Evolutionary conservation across 2,888 invertebrate species (phyloP).

Genomic region (Halocaridina rubra): DNA sequence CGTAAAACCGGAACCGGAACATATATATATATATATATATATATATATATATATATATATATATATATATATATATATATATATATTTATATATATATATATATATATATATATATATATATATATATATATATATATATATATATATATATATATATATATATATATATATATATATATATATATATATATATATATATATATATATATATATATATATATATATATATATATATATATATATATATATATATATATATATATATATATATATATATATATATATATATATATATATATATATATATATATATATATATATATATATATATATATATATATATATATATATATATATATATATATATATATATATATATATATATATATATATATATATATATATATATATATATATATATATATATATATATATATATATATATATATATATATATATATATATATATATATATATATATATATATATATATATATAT

Average conservation of each 20-base stretch:
- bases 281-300: slow-evolving; percentile 8
- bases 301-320: slow-evolving; percentile 8
- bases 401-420: background rate
- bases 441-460: slow-evolving; percentile 4
- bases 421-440: slow-evolving; percentile 4
- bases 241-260: background rate
- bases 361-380: background rate
- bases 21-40: slow-evolving; percentile 11
- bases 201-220: slow-evolving; percentile 14
- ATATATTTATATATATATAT: slow-evolving; percentile 2
- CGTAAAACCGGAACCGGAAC: too few species aligned
- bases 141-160: slow-evolving; percentile 11
- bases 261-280: background rate
- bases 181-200: slow-evolving; percentile 11
- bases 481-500: background rate
- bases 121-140: slow-evolving; percentile 13
- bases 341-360: background rate
- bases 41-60: slow-evolving; percentile 17
- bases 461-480: background rate
- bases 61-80: slow-evolving; percentile 17
- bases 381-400: slow-evolving; percentile 1
- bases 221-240: background rate
- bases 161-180: background rate
- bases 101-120: slow-evolving; percentile 5
- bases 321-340: background rate